Evolutionary conservation across 2,888 invertebrate genomes (phyloP).

Genomic region (Eilema depressum): DNA sequence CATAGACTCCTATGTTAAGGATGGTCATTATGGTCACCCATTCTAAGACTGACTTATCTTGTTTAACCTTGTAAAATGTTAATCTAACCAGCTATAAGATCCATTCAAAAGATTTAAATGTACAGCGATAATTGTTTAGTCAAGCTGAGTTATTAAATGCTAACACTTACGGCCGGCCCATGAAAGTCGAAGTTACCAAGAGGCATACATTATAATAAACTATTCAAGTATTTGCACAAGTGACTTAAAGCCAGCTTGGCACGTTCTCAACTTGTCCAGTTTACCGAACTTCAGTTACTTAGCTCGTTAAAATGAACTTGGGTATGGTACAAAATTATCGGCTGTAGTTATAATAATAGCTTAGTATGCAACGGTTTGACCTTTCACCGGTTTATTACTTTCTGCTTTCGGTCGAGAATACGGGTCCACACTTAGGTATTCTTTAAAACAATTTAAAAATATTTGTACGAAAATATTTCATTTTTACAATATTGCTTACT

Average conservation of each 20-base stretch:
- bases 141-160: constrained; percentile 6
- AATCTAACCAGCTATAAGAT: background rate
- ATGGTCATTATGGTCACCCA: too few species aligned
- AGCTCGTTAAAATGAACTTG: constrained; percentile 65
- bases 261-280: constrained; percentile 49
- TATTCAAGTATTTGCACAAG: constrained; percentile 49
- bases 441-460: background rate
- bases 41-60: background rate
- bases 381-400: constrained; percentile 1
- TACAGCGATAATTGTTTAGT: constrained; percentile 8
- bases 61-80: background rate
- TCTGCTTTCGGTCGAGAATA: background rate
- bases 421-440: background rate
- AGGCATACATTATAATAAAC: constrained; percentile 51
- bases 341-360: constrained; percentile 2
- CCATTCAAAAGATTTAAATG: background rate
- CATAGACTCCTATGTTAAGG: too few species aligned
- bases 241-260: constrained; percentile 39
- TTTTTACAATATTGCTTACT: too few species aligned
- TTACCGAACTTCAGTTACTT: constrained; percentile 54
- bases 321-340: constrained; percentile 22
- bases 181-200: constrained; percentile 31
- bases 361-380: constrained; percentile 1
- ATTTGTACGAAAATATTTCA: background rate
- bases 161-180: constrained; percentile 16